Conservation (phyloP, 2,797 vertebrate species). For the Enteromius fasciolatus region DNA sequence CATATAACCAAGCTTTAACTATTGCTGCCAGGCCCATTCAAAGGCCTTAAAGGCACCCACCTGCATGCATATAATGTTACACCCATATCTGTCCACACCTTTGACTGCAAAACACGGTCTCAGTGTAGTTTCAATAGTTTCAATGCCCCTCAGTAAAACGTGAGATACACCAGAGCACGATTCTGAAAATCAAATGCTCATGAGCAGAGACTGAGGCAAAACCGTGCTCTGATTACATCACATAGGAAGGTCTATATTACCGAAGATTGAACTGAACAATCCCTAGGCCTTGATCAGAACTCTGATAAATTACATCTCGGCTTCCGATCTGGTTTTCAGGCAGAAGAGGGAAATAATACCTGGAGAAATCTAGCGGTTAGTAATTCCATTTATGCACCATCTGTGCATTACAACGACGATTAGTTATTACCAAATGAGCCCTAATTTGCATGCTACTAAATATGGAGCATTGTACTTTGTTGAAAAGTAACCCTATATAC, state of each 20-base stretch:
- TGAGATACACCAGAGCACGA: conserved; percentile 27
- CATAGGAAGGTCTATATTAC: conserved; percentile 35
- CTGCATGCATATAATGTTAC: conserved; percentile 49
- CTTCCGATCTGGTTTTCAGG: not conserved
- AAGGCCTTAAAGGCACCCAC: conserved; percentile 42
- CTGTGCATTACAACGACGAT: not conserved
- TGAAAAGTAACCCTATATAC: not conserved
- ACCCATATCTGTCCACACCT: conserved; percentile 43
- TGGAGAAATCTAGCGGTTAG: not conserved
- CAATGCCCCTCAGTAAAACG: conserved; percentile 42
- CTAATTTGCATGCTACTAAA: not conserved
- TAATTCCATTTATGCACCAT: not conserved
- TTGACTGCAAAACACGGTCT: conserved; percentile 39
- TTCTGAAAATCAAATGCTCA: conserved; percentile 39
- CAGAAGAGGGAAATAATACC: conserved; percentile 5
- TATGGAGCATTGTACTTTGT: not conserved
- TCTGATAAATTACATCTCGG: conserved; percentile 37
- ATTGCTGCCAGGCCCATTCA: conserved; percentile 32
- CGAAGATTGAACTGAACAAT: conserved; percentile 41
- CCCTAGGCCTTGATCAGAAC: conserved; percentile 30
- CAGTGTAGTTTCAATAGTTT: no score
- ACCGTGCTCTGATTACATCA: conserved; percentile 43
- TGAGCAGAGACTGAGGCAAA: conserved; percentile 18
- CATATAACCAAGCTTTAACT: conserved; percentile 17
- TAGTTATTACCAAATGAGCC: not conserved